phyloP scores from a whole-genome alignment of 2,888 invertebrate genomes.

The Hirtodrosophila duncani region DNA sequence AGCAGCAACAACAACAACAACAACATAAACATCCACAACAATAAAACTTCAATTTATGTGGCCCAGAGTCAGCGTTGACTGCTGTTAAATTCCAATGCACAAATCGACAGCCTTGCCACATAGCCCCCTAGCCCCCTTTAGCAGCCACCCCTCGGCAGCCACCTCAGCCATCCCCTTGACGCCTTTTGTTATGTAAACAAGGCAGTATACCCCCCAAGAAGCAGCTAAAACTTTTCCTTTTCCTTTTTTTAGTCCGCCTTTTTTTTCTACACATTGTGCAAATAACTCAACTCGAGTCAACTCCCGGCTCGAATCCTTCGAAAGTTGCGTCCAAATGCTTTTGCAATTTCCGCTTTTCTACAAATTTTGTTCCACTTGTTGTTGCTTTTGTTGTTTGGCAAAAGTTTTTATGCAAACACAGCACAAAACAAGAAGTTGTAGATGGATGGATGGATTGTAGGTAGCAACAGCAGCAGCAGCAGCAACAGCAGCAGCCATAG shows the following conservation, averaged over 20 bases:
- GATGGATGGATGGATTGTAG: slow-evolving; percentile 20
- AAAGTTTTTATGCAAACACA: slow-evolving; percentile 59
- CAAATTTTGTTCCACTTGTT: slow-evolving; percentile 49
- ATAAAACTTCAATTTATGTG: slow-evolving; percentile 69
- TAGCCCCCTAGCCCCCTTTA: not conserved
- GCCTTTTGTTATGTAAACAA: slow-evolving; percentile 70
- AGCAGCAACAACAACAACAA: slow-evolving; percentile 37
- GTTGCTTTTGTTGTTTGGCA: not conserved
- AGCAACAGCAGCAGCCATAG: slow-evolving; percentile 5
- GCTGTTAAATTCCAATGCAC: slow-evolving; percentile 69
- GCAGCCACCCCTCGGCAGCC: not conserved
- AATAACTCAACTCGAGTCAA: slow-evolving; percentile 63
- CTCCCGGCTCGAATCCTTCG: no score
- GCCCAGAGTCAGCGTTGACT: no score
- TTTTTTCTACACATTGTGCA: slow-evolving; percentile 44
- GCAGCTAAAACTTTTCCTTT: slow-evolving; percentile 50
- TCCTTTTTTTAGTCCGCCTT: slow-evolving; percentile 2
- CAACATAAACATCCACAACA: slow-evolving; percentile 30
- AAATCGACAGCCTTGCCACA: slow-evolving; percentile 61
- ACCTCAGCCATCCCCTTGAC: not conserved
- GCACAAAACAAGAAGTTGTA: no score
- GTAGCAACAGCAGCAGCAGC: slow-evolving; percentile 3
- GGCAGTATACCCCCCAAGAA: slow-evolving; percentile 44
- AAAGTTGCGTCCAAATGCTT: slow-evolving; percentile 70
- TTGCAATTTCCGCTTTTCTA: slow-evolving; percentile 73